A percentile compares a stretch with the other conserved stretches of the same genome.
These are phyloP conservation scores for Thaumatotibia leucotreta DNA, from an alignment of 1,140 invertebrate genomes.

Conservation along the genomic window DNA sequence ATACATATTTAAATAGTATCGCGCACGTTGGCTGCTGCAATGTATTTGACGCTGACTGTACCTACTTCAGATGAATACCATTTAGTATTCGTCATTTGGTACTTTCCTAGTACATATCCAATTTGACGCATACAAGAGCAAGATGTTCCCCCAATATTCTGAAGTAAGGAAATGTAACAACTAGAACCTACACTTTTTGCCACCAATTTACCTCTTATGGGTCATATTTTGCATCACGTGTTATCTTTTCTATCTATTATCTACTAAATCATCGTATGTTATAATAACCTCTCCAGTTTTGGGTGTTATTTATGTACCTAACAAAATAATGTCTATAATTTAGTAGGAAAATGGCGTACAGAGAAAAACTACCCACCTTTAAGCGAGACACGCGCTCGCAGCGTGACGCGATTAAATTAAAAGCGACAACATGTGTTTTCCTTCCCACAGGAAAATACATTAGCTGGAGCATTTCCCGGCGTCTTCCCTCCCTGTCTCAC, in stretches of 20 bases:
- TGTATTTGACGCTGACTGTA: too few species aligned
- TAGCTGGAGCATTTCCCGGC: conserved; percentile 67
- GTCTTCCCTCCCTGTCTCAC: conserved; percentile 37
- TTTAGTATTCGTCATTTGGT: too few species aligned
- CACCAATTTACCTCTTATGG: too few species aligned
- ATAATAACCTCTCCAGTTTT: conserved; percentile 6
- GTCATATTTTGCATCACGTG: neutral
- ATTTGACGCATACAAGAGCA: too few species aligned
- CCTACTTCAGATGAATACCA: too few species aligned
- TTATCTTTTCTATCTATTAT: neutral
- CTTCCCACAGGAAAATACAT: conserved; percentile 75
- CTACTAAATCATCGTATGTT: neutral
- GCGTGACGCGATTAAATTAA: conserved; percentile 74
- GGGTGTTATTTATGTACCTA: conserved; percentile 9
- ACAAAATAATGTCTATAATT: neutral
- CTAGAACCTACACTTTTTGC: too few species aligned
- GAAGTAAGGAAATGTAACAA: too few species aligned
- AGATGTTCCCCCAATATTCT: too few species aligned
- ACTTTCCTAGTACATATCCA: too few species aligned
- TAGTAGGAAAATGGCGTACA: conserved; percentile 17
- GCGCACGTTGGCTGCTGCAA: too few species aligned
- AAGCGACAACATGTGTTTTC: conserved; percentile 75
- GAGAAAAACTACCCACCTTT: conserved; percentile 26
- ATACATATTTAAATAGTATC: too few species aligned
- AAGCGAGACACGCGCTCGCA: conserved; percentile 54